Evolutionary conservation across 2,888 invertebrate genomes (phyloP), one percentile per base, ranked within the genome.

Genomic region (Microdon myrmicae): DNA sequence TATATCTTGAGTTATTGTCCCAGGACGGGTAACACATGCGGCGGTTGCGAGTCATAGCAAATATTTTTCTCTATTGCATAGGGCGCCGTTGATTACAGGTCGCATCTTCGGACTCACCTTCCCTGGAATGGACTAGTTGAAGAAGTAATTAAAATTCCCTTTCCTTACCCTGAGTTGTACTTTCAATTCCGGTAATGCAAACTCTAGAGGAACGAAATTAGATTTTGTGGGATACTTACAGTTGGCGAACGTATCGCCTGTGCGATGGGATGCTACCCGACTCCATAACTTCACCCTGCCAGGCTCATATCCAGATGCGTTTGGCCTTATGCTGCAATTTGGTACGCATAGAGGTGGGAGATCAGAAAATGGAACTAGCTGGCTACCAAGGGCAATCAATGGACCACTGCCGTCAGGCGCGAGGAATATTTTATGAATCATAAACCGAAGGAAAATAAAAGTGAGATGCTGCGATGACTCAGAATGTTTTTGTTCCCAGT

Each of bases 191-290:
- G 26, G 38, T 34, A 53, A 64, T 49, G 51, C 51, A 51, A 45
- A 58, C 51, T 58, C 64, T 64, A 51, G 58, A 58, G 47, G 32
- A 58, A 47, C 64, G 43, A 64, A 64, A 64, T 64, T 64, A 64
- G 64, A 64, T 64, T 64, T 64, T 58, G 58, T 58, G 47, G 58
- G 37, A 47, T 58, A 64, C 58, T 64, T 64, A 64, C 45, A 39
- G 35, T 35, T 34, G 28, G 35, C 34, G 9, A 44, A 41, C 29
- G 48, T 22, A 17, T 17, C 19, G 54, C 47, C 59, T 54, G 47
- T 37, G 31, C n/a, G 37, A 29, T 53, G 10, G 34, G 17, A 29
- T 37, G 43, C 26, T 43, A 29, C 20, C 45, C 32, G 58, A 47
- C 58, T 64, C 51, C 64, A n/a, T n/a, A n/a, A n/a, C n/a, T n/a